These are phyloP conservation scores for Glareola pratincola DNA, from an alignment of 2,113 vertebrate genomes.

Conservation along the genomic window DNA sequence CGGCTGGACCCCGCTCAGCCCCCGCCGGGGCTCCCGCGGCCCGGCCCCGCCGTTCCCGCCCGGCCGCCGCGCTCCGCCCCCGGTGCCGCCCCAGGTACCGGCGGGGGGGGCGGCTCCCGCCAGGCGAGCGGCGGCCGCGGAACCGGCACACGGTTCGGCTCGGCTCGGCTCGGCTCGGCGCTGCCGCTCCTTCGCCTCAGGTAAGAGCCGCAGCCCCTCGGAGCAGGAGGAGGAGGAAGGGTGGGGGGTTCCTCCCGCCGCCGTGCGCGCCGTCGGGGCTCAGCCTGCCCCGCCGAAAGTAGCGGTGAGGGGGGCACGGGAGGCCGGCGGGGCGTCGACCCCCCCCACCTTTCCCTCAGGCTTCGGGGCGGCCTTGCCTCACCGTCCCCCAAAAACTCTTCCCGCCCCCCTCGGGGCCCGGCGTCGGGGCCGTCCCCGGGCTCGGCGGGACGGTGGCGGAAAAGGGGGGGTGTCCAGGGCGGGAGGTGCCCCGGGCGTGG, in stretches of 20 bases:
- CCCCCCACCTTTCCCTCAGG: not conserved
- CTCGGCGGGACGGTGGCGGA: not conserved
- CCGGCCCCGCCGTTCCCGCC: not conserved
- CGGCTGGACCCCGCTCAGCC: too few relatives aligned
- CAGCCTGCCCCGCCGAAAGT: not conserved
- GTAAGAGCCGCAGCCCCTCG: not conserved
- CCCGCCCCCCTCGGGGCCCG: not conserved
- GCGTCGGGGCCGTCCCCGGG: not conserved
- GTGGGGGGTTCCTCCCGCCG: not conserved
- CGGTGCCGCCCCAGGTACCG: constrained; percentile 22
- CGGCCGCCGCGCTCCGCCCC: not conserved
- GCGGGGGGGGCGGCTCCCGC: constrained; percentile 12
- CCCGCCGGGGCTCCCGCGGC: not conserved
- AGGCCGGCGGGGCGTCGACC: not conserved
- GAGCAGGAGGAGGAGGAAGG: not conserved
- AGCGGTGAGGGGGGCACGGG: not conserved
- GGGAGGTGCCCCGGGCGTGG: not conserved
- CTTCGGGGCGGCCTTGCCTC: not conserved
- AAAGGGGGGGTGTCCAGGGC: not conserved
- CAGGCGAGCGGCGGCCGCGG: not conserved
- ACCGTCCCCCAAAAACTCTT: not conserved
- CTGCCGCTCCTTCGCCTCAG: not conserved
- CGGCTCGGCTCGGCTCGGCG: not conserved
- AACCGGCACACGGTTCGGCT: not conserved
- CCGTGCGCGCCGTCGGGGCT: not conserved